Conservation (phyloP, 2,797 vertebrate species). For the Tokudaia muenninki region DNA sequence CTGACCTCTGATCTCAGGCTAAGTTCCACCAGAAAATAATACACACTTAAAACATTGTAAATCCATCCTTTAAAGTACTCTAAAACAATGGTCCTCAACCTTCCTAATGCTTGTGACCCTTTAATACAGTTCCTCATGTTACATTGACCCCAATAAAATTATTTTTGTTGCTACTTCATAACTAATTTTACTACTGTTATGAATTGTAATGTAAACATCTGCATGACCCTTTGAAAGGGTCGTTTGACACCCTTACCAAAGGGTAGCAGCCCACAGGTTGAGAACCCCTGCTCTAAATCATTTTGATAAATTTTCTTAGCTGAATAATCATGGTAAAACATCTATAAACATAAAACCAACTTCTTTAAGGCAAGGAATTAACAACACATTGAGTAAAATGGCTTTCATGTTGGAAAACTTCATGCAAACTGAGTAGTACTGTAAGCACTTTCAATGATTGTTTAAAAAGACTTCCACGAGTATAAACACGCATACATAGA, state of each 20-base stretch:
- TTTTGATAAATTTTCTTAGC: slow-evolving; percentile 33
- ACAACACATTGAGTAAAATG: background rate
- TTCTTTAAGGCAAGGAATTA: slow-evolving; percentile 50
- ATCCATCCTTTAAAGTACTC: background rate
- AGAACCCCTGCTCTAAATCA: background rate
- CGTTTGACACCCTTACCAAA: background rate
- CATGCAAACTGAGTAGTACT: background rate
- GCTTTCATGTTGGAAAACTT: background rate
- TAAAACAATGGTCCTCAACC: background rate
- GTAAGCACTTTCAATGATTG: background rate
- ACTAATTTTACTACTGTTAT: background rate
- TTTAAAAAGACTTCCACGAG: background rate
- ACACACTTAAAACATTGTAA: background rate
- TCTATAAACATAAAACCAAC: background rate
- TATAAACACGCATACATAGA: background rate
- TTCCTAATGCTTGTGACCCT: background rate
- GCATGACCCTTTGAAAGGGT: too few relatives aligned
- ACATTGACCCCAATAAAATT: background rate
- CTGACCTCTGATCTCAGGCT: background rate
- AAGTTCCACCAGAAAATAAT: background rate
- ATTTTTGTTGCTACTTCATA: background rate
- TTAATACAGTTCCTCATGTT: background rate
- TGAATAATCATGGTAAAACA: background rate
- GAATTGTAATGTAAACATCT: background rate
- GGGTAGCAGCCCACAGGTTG: background rate